phyloP scores from a whole-genome alignment of 2,797 vertebrate species.

The Gymnothorax reevesii region DNA sequence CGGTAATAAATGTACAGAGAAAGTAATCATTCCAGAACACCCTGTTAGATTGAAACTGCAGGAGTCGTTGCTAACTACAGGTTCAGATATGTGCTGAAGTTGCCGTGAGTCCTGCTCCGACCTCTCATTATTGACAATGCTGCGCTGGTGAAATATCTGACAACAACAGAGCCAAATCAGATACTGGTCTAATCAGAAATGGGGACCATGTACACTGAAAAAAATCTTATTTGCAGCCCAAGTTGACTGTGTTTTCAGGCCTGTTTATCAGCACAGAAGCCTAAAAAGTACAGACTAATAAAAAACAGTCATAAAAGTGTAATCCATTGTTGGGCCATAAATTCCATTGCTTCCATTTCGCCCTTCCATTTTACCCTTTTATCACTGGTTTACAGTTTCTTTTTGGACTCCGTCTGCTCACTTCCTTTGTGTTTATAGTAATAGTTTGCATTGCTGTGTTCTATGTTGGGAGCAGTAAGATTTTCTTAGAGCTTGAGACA shows the following conservation, averaged over 20 bases:
- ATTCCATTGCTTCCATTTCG: background rate
- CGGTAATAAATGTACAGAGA: background rate
- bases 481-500: background rate
- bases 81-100: background rate
- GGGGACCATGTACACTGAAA: background rate
- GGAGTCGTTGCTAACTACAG: background rate
- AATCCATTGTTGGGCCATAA: background rate
- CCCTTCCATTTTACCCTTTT: background rate
- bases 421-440: background rate
- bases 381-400: background rate
- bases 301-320: background rate
- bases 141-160: background rate
- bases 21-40: background rate
- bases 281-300: background rate
- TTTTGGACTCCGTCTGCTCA: background rate
- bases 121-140: background rate
- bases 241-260: background rate
- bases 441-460: background rate
- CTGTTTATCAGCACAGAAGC: background rate
- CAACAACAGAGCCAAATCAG: background rate
- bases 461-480: background rate
- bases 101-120: background rate
- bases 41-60: background rate
- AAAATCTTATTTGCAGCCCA: background rate
- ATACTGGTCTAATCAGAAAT: background rate